Base-by-base conservation (phyloP, 2,888 invertebrate genomes). In the Amphipyra tragopoginis region DNA sequence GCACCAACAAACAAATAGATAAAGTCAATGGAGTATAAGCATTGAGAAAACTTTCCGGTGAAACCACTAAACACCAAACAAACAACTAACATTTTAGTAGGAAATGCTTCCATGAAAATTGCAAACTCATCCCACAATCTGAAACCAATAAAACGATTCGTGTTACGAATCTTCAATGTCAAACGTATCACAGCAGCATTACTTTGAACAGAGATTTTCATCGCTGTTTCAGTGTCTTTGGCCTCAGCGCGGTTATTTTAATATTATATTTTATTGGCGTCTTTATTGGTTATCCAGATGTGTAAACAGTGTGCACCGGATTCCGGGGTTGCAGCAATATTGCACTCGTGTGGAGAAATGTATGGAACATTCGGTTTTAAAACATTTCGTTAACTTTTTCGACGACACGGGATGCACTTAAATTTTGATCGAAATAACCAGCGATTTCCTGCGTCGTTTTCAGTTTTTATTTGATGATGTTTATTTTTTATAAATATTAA, bases 221-320 rank as follows among this genome's bases (percentile, higher is more conserved):
- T 65, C 66, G 48, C 45, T 51, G 51, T 66, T 60, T 49, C 68
- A 72, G 54, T 79, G 78, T 79, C 79, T 79, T 77, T 77, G 71
- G 65, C 75, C 75, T 65, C 66, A 26, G 48, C 52, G 77, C 34
- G 65, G 72, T 79, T 90, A 89, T 90, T 90, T 89, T 83, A 82
- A 86, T 85, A 86, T 85, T 79, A 85, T 79, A 86, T 85, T 86
- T 87, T 86, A 89, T 87, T 82, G 80, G 79, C 85, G 75, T 82
- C 86, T 90, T 90, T 87, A 90, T 85, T 86, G 80, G 82, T 79
- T 82, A 80, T 83, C 84, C 90, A 92, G 90, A 92, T 91, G 89
- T 91, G 88, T 88, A 91, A 93, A 91, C 91, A 91, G 68, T 73
- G 70, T 75, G 78, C 75, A 75, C 69, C 79, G 83, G 83, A 87